These are phyloP conservation scores for Speoplatyrhinus poulsoni DNA, from an alignment of 2,113 vertebrate genomes.

Conservation along the genomic window DNA sequence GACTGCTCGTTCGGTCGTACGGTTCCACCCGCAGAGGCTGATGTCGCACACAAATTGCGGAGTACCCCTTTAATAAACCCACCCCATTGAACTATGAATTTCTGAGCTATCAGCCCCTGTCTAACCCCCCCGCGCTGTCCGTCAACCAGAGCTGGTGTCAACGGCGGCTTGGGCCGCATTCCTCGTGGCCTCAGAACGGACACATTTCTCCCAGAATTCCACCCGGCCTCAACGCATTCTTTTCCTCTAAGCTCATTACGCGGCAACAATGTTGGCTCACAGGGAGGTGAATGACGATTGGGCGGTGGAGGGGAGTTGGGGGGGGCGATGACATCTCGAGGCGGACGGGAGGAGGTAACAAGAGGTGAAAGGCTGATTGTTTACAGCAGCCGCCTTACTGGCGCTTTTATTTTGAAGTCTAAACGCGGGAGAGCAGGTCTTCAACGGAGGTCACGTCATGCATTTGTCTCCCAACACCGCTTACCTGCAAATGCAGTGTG, in stretches of 20 bases:
- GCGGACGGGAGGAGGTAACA: background rate
- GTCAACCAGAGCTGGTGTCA: constrained; percentile 33
- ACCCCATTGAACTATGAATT: background rate
- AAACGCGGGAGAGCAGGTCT: background rate
- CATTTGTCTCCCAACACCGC: too few species aligned
- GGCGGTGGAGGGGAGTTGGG: background rate
- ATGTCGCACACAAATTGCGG: too few species aligned
- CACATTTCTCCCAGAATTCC: constrained; percentile 38
- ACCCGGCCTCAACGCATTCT: constrained; percentile 54
- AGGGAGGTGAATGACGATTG: background rate
- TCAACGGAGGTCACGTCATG: too few species aligned
- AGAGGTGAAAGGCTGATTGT: constrained; percentile 7
- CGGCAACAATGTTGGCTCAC: constrained; percentile 39
- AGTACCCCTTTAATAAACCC: background rate
- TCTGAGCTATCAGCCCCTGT: background rate
- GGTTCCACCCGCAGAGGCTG: too few species aligned
- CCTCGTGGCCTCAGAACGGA: constrained; percentile 33
- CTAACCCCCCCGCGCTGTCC: constrained; percentile 6
- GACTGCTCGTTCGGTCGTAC: too few species aligned
- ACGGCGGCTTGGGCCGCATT: constrained; percentile 47
- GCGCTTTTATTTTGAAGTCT: constrained; percentile 6
- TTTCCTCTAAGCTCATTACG: constrained; percentile 52
- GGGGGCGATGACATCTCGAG: constrained; percentile 3
- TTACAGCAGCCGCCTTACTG: background rate
- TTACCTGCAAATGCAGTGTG: background rate